Conservation (phyloP, 1,140 invertebrate species). For the Kradibia gibbosae region DNA sequence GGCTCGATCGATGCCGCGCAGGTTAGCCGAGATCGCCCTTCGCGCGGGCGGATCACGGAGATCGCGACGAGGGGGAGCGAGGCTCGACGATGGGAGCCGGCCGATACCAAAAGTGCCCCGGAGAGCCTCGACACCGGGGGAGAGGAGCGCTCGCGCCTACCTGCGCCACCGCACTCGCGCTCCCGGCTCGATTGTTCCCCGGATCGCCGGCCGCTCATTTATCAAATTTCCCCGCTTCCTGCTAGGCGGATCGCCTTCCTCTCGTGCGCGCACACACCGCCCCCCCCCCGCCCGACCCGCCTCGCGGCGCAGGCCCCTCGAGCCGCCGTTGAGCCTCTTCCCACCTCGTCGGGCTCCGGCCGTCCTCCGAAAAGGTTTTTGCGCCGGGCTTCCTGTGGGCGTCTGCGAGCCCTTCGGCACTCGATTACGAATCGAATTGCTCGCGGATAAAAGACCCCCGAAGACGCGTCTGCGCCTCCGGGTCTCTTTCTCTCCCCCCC, state of each 20-base stretch:
- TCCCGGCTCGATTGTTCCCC: neutral
- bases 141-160: neutral
- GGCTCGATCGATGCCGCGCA: conserved; percentile 29
- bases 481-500: too few species aligned
- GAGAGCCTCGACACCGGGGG: too few species aligned
- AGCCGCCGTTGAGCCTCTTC: too few species aligned
- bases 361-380: too few species aligned
- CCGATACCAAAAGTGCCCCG: too few species aligned
- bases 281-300: too few species aligned
- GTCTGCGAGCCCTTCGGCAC: neutral
- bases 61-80: neutral
- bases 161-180: neutral
- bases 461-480: too few species aligned
- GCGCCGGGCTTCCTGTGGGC: neutral
- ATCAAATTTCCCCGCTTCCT: neutral
- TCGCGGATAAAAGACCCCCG: neutral
- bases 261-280: neutral
- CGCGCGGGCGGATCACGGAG: conserved; percentile 1
- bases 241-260: neutral
- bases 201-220: neutral
- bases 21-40: conserved; percentile 27
- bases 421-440: neutral
- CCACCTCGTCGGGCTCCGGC: too few species aligned
- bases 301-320: neutral
- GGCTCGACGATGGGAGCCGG: neutral